Conservation (phyloP, 1,140 invertebrate genomes). For the Zaprionus africanus region DNA sequence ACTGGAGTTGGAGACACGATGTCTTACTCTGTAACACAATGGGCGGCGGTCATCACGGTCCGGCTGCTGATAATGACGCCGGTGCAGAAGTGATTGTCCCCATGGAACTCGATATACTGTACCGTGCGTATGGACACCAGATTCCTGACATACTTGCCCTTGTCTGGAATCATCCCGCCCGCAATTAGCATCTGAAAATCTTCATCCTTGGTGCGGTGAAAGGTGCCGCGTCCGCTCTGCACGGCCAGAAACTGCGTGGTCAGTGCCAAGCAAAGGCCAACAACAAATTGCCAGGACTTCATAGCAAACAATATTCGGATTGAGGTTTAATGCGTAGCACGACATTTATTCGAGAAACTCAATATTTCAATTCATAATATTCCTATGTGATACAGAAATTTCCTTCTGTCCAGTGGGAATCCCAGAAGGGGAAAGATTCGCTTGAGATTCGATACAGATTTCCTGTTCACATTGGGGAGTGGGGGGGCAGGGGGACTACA, state of each 20-base stretch:
- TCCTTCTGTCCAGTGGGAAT: background rate
- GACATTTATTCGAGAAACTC: slow-evolving; percentile 33
- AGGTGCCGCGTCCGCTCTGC: slow-evolving; percentile 19
- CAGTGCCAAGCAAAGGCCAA: slow-evolving; percentile 3
- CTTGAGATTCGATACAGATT: slow-evolving; percentile 11
- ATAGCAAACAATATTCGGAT: background rate
- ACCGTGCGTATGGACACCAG: slow-evolving; percentile 61
- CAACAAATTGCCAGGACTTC: background rate
- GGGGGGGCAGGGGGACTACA: background rate
- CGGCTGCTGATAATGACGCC: slow-evolving; percentile 59
- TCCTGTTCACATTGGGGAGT: background rate
- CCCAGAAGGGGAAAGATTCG: background rate
- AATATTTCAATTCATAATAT: background rate
- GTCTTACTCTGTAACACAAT: slow-evolving; percentile 61
- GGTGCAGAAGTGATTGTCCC: slow-evolving; percentile 66
- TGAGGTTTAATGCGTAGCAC: background rate
- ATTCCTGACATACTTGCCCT: slow-evolving; percentile 21
- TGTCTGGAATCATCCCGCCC: slow-evolving; percentile 35
- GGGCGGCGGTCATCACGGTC: slow-evolving; percentile 57
- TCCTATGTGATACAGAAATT: slow-evolving; percentile 1
- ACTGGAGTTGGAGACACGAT: too few relatives aligned
- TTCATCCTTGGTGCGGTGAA: slow-evolving; percentile 42
- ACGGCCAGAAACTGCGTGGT: background rate
- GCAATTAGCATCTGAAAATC: slow-evolving; percentile 59
- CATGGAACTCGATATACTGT: slow-evolving; percentile 24